These are phyloP conservation scores for Herminia tarsipennalis DNA, from an alignment of 2,888 invertebrate species.

Conservation along the genomic window DNA sequence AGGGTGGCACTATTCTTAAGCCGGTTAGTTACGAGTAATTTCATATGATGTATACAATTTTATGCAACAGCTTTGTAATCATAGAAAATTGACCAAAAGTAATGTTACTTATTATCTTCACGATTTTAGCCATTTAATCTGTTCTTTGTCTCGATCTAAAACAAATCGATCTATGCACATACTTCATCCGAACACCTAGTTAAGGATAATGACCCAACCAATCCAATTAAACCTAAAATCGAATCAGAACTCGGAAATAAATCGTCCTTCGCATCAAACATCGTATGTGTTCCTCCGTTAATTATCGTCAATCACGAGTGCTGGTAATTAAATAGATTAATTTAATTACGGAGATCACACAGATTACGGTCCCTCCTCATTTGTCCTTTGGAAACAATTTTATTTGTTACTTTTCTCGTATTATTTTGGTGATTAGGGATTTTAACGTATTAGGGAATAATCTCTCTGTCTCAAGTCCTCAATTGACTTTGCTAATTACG, in stretches of 20 bases:
- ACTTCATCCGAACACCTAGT: too few relatives aligned
- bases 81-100: too few relatives aligned
- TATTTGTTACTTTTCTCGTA: constrained; percentile 3
- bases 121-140: too few relatives aligned
- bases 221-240: constrained; percentile 9
- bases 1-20: too few relatives aligned
- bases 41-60: too few relatives aligned
- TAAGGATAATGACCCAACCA: background rate
- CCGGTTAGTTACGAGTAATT: too few relatives aligned
- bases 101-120: too few relatives aligned
- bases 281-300: constrained; percentile 19
- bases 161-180: too few relatives aligned
- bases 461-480: too few relatives aligned
- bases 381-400: constrained; percentile 16
- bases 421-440: constrained; percentile 24
- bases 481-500: too few relatives aligned
- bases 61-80: too few relatives aligned
- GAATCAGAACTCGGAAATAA: constrained; percentile 3
- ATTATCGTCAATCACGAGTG: constrained; percentile 35
- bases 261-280: constrained; percentile 10
- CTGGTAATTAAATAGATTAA: constrained; percentile 40
- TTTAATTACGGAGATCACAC: constrained; percentile 35
- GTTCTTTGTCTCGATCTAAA: too few relatives aligned
- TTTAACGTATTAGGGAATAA: background rate
- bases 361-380: constrained; percentile 24